phyloP scores from a whole-genome alignment of 2,888 invertebrate species.

The Cheilosia scutellata region DNA sequence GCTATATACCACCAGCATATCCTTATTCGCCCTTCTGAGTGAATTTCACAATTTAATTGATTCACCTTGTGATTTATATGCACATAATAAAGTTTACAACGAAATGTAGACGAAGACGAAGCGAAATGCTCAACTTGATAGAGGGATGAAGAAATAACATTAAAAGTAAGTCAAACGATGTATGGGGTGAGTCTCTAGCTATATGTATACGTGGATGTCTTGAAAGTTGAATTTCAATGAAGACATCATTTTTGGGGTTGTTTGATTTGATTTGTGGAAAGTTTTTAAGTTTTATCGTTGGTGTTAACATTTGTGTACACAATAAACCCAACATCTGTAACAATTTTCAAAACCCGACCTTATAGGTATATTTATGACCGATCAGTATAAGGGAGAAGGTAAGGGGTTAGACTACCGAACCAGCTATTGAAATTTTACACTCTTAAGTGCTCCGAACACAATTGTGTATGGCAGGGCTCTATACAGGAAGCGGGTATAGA shows the following conservation, averaged over 20 bases:
- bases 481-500: too few species aligned
- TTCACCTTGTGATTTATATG: conserved; percentile 61
- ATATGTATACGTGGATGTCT: not conserved
- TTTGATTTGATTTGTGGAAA: not conserved
- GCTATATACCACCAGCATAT: not conserved
- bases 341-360: too few species aligned
- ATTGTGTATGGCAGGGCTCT: too few species aligned
- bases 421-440: too few species aligned
- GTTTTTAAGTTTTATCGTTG: too few species aligned
- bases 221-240: conserved; percentile 5
- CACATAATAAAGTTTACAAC: conserved; percentile 50
- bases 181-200: not conserved
- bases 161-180: not conserved
- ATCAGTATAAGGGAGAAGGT: too few species aligned
- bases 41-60: conserved; percentile 60
- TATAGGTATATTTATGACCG: too few species aligned
- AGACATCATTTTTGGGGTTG: not conserved
- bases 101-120: conserved; percentile 5
- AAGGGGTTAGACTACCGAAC: too few species aligned
- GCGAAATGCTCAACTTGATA: conserved; percentile 7
- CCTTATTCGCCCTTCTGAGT: conserved; percentile 3
- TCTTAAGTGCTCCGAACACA: too few species aligned
- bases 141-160: not conserved
- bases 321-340: not conserved
- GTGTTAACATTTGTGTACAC: not conserved